phyloP scores from a whole-genome alignment of 2,797 vertebrate species.

The Dicrostonyx torquatus region DNA sequence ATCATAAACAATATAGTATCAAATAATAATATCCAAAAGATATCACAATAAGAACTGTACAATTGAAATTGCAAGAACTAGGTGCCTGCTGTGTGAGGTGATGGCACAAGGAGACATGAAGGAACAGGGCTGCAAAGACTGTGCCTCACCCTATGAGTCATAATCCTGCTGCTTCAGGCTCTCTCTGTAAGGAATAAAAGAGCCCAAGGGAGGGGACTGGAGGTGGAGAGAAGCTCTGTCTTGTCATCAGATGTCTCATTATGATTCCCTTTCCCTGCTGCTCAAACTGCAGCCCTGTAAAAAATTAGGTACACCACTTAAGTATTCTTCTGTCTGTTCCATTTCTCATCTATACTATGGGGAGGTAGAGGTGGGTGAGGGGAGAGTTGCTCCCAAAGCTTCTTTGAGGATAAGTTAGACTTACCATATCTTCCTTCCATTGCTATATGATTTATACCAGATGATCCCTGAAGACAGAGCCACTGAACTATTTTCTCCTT shows the following conservation, averaged over 20 bases:
- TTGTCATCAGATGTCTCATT: conserved; percentile 63
- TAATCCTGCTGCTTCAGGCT: conserved; percentile 58
- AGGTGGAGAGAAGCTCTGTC: conserved; percentile 65
- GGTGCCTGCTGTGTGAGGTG: conserved; percentile 34
- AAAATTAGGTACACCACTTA: conserved; percentile 65
- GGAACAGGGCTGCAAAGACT: conserved; percentile 19
- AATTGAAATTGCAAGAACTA: conserved; percentile 44
- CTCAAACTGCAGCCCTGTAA: conserved; percentile 66
- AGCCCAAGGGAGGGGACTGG: conserved; percentile 50
- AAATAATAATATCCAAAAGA: conserved; percentile 33
- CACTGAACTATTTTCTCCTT: conserved; percentile 13
- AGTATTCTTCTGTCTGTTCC: conserved; percentile 62
- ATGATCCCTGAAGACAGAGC: conserved; percentile 15
- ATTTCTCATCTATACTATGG: conserved; percentile 40
- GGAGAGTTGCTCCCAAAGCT: conserved; percentile 2
- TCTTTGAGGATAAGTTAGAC: conserved; percentile 10
- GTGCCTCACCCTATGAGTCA: conserved; percentile 67
- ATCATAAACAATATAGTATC: conserved; percentile 36
- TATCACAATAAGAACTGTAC: conserved; percentile 46
- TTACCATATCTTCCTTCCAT: not conserved
- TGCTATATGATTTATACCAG: not conserved
- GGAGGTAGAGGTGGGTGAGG: not conserved
- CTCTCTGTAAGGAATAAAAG: conserved; percentile 67
- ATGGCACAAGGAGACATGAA: not conserved
- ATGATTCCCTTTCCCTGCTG: conserved; percentile 64